Base-by-base conservation (phyloP, 2,888 invertebrate genomes). In the Apotomis betuletana region DNA sequence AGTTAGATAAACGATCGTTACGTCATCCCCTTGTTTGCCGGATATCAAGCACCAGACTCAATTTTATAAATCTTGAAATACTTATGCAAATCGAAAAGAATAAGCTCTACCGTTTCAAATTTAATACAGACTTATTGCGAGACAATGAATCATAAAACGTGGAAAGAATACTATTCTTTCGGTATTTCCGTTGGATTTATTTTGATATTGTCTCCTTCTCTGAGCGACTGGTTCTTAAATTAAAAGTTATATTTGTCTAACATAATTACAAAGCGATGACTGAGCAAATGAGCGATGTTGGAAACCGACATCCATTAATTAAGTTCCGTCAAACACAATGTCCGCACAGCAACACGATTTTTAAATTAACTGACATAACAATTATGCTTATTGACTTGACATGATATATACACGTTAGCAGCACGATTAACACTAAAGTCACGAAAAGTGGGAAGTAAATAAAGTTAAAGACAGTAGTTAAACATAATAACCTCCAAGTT, bases 251-350 rank as follows among this genome's bases (percentile, higher is more conserved):
- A 72, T 72, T 72, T 63, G 63, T 58, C 72, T 58, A 58, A 63
- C 15, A 46, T 83, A 82, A 87, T 85, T 83, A 83, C 74, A 74
- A 70, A 76, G 78, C 81, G 80, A 84, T 86, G 87, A 87, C 84
- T 85, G 76, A 81, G 76, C 80, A 77, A 79, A 80, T 76, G 78
- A 81, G 78, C 77, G 63, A 75, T 74, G 79, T 78, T 78, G 75
- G 78, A 81, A 81, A 77, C 74, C 74, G 62, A 62, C 62, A 80
- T 79, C 70, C 77, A 84, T 86, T 88, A 87, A 87, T 87, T 86
- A 83, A 84, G 80, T 83, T 81, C 73, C 76, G 75, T 74, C 74
- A 71, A 76, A 78, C 75, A 73, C 74, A 77, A 74, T 76, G 75
- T 77, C 75, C 72, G 75, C 74, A 74, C 71, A 51, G 68, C 71